A percentile compares a stretch with the other conserved stretches of the same genome.
These are phyloP conservation scores for Girardia tigrina DNA, from an alignment of 2,888 invertebrate genomes.

Conservation along the genomic window DNA sequence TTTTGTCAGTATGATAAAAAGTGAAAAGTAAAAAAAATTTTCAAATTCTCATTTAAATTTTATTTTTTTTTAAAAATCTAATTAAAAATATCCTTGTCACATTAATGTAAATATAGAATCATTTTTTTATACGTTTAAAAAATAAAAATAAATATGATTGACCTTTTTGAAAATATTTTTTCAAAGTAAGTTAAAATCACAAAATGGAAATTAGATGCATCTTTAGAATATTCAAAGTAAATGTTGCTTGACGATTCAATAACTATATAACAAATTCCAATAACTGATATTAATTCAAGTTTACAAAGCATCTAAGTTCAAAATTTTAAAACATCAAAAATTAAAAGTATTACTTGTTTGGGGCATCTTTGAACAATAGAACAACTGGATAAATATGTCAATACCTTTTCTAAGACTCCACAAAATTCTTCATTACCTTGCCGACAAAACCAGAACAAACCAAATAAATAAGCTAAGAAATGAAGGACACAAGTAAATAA, in stretches of 20 bases:
- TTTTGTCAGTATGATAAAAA: no score
- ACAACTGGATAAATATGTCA: not conserved
- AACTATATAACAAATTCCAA: not conserved
- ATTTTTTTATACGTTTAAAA: no score
- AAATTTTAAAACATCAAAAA: not conserved
- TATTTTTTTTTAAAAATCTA: no score
- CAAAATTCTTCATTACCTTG: not conserved
- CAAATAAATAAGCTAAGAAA: not conserved
- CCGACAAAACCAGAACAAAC: not conserved
- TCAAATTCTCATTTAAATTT: no score
- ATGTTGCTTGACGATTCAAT: not conserved
- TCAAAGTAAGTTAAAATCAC: no score
- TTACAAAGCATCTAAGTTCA: not conserved
- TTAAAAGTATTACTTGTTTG: not conserved
- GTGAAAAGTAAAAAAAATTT: no score
- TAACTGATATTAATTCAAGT: not conserved
- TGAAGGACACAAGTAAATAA: not conserved
- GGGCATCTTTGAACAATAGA: not conserved
- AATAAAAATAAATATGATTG: no score
- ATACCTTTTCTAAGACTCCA: not conserved
- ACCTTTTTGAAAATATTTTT: no score
- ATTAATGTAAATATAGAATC: no score
- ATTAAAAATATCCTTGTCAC: no score
- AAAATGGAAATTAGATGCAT: not conserved
- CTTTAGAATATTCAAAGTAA: not conserved